Evolutionary conservation across 2,888 invertebrate species (phyloP).

Genomic region (Cephus spinipes): DNA sequence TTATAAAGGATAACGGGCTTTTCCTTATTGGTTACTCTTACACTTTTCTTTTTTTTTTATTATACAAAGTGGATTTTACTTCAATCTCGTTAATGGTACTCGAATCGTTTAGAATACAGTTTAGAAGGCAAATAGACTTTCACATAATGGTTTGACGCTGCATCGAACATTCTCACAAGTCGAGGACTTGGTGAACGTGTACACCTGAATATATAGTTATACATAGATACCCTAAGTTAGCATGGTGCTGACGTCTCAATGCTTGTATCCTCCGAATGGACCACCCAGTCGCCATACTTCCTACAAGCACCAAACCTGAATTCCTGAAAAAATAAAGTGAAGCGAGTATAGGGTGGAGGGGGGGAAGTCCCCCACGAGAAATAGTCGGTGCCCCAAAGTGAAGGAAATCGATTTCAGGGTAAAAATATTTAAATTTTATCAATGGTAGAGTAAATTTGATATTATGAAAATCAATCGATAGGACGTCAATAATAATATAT

Average conservation of each 20-base stretch:
- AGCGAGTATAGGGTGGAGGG: not conserved
- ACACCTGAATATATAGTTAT: not conserved
- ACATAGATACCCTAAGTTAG: conserved; percentile 33
- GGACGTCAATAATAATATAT: not conserved
- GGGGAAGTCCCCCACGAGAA: not conserved
- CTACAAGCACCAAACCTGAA: conserved; percentile 52
- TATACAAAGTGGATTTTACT: not conserved
- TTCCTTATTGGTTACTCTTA: not conserved
- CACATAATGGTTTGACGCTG: not conserved
- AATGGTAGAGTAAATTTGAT: not conserved
- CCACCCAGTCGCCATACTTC: conserved; percentile 50
- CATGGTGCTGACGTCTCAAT: conserved; percentile 55
- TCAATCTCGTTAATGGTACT: not conserved
- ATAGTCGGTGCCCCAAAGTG: not conserved
- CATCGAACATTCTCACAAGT: not conserved
- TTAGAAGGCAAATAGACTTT: not conserved
- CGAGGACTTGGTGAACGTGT: not conserved
- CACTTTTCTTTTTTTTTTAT: not conserved
- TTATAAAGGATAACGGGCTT: not conserved
- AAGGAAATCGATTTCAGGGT: not conserved
- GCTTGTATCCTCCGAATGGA: conserved; percentile 46
- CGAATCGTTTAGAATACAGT: not conserved
- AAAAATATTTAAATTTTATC: not conserved
- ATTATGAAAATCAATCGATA: not conserved
- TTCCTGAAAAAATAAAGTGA: conserved; percentile 29